phyloP scores from a whole-genome alignment of 2,113 vertebrate species.

The Rhineura floridana region DNA sequence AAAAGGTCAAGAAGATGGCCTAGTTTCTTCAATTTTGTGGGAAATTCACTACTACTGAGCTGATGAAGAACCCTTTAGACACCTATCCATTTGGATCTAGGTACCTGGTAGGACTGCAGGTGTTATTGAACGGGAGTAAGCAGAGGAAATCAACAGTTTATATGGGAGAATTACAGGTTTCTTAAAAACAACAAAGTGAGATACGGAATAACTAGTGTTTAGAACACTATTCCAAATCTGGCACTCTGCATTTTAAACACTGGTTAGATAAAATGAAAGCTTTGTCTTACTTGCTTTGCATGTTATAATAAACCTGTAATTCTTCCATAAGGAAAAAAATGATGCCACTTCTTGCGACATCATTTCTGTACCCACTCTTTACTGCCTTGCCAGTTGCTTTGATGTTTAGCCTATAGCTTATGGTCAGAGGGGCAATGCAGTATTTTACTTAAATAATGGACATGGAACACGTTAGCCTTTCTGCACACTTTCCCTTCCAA shows the following conservation, averaged over 20 bases:
- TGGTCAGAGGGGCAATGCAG: not conserved
- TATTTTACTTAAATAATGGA: conserved; percentile 49
- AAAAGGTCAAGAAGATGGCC: conserved; percentile 38
- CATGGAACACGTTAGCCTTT: conserved; percentile 27
- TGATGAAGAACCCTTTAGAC: not conserved
- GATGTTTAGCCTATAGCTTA: conserved; percentile 10
- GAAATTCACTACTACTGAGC: conserved; percentile 39
- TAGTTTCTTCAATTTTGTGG: not conserved
- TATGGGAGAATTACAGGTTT: conserved; percentile 29
- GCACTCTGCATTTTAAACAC: not conserved
- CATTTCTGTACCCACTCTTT: not conserved
- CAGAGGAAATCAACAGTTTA: conserved; percentile 3
- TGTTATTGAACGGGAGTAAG: not conserved
- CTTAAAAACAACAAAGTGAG: not conserved
- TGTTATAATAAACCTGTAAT: not conserved
- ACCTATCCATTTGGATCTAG: not conserved
- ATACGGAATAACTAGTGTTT: not conserved
- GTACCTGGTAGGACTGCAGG: not conserved
- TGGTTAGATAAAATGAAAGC: not conserved
- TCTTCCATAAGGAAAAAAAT: not conserved
- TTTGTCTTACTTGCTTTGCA: not conserved
- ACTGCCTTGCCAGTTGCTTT: not conserved
- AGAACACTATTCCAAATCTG: not conserved
- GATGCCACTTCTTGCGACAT: conserved; percentile 13
- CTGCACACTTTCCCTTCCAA: conserved; percentile 36